Evolutionary conservation across 2,113 vertebrate genomes (phyloP).

Genomic region (Cariama cristata): DNA sequence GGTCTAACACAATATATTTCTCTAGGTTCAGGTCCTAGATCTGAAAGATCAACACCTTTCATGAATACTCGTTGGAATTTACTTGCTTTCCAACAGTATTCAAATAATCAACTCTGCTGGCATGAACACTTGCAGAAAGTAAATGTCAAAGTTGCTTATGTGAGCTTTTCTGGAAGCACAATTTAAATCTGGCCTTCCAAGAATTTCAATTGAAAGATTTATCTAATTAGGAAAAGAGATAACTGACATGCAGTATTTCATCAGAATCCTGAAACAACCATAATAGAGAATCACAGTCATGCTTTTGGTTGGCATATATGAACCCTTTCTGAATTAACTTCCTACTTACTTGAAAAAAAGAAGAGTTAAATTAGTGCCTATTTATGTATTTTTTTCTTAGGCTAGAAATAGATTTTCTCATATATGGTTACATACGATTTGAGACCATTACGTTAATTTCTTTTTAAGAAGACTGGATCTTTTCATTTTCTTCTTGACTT

Average conservation of each 20-base stretch:
- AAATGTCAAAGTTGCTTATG: neutral
- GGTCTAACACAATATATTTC: neutral
- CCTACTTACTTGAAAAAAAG: neutral
- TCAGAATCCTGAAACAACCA: neutral
- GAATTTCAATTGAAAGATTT: neutral
- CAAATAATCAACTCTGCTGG: neutral
- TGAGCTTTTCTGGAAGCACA: neutral
- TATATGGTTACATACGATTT: neutral
- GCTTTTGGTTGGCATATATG: neutral
- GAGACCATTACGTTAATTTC: neutral
- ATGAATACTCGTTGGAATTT: neutral
- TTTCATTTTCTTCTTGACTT: neutral
- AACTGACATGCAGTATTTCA: neutral
- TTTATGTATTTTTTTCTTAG: neutral
- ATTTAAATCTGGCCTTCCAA: neutral
- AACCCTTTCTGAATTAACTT: neutral
- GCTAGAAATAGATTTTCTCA: neutral
- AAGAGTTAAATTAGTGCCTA: neutral
- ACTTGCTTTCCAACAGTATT: slow-evolving; percentile 1
- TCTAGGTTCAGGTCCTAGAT: neutral
- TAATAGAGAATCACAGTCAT: neutral
- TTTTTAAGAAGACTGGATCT: neutral
- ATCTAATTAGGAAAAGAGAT: neutral
- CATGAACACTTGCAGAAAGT: neutral
- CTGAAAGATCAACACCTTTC: neutral